Conservation (phyloP, 2,888 invertebrate genomes). For the Pammene fasciana region DNA sequence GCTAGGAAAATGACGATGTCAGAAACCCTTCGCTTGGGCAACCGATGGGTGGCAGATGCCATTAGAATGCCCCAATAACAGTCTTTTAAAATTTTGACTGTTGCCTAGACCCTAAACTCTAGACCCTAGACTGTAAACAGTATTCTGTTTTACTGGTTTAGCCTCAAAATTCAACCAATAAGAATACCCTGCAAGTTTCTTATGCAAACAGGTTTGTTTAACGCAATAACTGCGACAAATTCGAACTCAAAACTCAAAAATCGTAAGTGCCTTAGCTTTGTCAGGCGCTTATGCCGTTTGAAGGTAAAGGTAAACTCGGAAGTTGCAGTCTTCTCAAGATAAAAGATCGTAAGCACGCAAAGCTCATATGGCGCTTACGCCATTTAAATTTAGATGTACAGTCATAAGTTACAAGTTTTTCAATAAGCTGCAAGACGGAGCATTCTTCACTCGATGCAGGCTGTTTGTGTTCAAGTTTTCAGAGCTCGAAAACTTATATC, state of each 20-base stretch:
- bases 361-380: background rate
- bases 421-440: constrained; percentile 17
- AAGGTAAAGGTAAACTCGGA: too few species aligned
- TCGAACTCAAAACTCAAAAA: background rate
- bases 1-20: too few species aligned
- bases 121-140: too few species aligned
- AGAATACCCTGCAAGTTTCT: constrained; percentile 1
- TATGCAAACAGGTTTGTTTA: constrained; percentile 11
- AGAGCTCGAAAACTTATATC: background rate
- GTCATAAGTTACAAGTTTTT: constrained; percentile 30
- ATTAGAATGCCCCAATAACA: too few species aligned
- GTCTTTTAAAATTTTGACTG: too few species aligned
- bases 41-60: too few species aligned
- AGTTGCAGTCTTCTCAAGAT: too few species aligned
- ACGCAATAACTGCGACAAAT: constrained; percentile 16
- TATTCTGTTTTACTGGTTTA: background rate
- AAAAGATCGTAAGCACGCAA: too few species aligned
- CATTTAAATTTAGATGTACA: background rate
- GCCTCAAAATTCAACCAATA: background rate
- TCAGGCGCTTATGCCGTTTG: too few species aligned
- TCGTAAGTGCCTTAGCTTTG: background rate
- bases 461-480: background rate
- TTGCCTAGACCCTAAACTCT: too few species aligned
- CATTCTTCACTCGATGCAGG: background rate
- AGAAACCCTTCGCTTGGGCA: too few species aligned